Evolutionary conservation across 2,888 invertebrate genomes (phyloP).

Genomic region (Hirtodrosophila cameraria): DNA sequence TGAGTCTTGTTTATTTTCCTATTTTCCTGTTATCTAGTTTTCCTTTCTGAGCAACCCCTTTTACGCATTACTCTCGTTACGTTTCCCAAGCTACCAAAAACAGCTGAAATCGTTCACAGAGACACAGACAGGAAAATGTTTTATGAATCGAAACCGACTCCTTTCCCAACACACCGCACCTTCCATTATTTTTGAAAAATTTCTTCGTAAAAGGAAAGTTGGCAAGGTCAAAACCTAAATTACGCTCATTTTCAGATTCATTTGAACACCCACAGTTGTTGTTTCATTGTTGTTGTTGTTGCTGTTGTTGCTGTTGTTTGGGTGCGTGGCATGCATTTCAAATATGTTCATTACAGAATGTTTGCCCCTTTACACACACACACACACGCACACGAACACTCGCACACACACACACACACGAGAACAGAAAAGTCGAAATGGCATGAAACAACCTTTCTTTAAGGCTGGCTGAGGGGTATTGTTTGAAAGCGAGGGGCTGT

Average conservation of each 20-base stretch:
- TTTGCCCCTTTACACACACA: conserved; percentile 42
- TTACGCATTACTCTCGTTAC: too few species aligned
- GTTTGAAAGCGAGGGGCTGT: too few species aligned
- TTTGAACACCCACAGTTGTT: conserved; percentile 46
- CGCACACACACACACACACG: not conserved
- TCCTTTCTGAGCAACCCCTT: too few species aligned
- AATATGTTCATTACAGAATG: conserved; percentile 74
- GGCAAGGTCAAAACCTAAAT: conserved; percentile 64
- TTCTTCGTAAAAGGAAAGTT: conserved; percentile 30
- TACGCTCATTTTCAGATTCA: conserved; percentile 70
- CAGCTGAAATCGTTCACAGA: conserved; percentile 10
- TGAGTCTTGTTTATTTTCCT: too few species aligned
- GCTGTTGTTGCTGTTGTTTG: conserved; percentile 28
- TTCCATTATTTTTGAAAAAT: too few species aligned
- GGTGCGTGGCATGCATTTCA: conserved; percentile 71
- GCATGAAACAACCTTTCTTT: conserved; percentile 31
- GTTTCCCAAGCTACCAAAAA: too few species aligned
- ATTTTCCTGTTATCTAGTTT: too few species aligned
- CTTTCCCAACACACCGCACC: too few species aligned
- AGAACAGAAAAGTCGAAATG: not conserved
- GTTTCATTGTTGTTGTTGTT: conserved; percentile 22
- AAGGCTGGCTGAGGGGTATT: not conserved
- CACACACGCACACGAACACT: not conserved
- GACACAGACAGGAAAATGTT: conserved; percentile 46
- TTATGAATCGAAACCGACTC: conserved; percentile 10